Evolutionary conservation across 2,113 vertebrate species (phyloP).

Genomic region (Serilophus lunatus): DNA sequence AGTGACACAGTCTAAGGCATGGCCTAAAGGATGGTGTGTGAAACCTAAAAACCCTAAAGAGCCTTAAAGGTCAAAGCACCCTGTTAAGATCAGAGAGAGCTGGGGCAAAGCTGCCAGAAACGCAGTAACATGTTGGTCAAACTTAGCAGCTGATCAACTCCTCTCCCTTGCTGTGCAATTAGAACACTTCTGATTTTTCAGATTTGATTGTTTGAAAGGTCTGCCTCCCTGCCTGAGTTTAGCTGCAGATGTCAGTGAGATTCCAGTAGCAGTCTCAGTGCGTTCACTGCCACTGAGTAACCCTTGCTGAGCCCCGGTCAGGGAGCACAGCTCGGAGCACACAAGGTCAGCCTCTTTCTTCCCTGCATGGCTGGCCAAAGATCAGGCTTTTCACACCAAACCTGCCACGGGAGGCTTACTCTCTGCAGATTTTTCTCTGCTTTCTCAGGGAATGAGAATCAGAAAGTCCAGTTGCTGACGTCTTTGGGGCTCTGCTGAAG

Average conservation of each 20-base stretch:
- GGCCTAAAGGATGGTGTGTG: neutral
- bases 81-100: neutral
- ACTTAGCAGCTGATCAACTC: neutral
- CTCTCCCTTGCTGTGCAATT: neutral
- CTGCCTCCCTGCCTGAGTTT: neutral
- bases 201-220: neutral
- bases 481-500: constrained; percentile 38
- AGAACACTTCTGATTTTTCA: neutral
- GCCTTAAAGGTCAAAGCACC: constrained; percentile 1
- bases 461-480: neutral
- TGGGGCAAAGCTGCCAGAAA: neutral
- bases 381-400: neutral
- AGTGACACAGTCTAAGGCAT: neutral
- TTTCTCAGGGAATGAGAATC: neutral
- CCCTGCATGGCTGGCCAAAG: neutral
- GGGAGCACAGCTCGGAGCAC: neutral
- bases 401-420: neutral
- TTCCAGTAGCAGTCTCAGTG: neutral
- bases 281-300: neutral
- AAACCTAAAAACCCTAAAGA: neutral
- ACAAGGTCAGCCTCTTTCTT: neutral
- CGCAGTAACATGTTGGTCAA: neutral
- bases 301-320: neutral
- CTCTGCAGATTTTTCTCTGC: neutral
- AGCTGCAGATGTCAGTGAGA: neutral